Conservation (phyloP, 2,113 vertebrate genomes). For the Alouatta palliata region DNA sequence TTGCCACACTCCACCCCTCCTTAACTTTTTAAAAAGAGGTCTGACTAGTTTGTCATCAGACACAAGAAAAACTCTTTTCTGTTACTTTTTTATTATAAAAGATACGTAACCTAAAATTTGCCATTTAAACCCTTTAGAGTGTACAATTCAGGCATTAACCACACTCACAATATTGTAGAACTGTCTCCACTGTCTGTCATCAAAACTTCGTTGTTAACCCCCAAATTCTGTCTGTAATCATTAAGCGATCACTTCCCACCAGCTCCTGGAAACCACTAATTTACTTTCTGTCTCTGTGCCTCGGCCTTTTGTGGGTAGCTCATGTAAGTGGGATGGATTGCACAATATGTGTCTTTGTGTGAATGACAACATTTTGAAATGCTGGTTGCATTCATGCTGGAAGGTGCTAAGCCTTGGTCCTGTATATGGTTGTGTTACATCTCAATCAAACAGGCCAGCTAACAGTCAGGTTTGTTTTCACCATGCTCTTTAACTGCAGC, state of each 20-base stretch:
- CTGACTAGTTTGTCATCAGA: neutral
- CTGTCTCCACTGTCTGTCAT: neutral
- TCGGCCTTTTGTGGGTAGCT: neutral
- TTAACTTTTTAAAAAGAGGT: neutral
- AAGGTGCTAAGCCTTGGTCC: neutral
- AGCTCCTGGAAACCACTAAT: neutral
- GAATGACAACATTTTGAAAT: neutral
- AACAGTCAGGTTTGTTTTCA: neutral
- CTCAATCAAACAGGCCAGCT: neutral
- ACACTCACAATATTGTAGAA: neutral
- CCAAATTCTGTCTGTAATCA: neutral
- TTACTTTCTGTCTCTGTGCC: neutral
- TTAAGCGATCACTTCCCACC: neutral
- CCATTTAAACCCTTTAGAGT: neutral
- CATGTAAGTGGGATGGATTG: neutral
- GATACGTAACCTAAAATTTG: neutral
- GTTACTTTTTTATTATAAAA: neutral
- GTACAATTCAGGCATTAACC: neutral
- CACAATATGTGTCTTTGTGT: neutral
- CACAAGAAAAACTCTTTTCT: neutral
- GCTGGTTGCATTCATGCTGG: neutral
- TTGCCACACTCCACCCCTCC: neutral
- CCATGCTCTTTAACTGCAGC: neutral
- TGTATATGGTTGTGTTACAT: accelerated
- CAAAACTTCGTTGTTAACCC: neutral